These are phyloP conservation scores for Pantherophis guttatus DNA, from an alignment of 2,113 vertebrate species.

Conservation along the genomic window DNA sequence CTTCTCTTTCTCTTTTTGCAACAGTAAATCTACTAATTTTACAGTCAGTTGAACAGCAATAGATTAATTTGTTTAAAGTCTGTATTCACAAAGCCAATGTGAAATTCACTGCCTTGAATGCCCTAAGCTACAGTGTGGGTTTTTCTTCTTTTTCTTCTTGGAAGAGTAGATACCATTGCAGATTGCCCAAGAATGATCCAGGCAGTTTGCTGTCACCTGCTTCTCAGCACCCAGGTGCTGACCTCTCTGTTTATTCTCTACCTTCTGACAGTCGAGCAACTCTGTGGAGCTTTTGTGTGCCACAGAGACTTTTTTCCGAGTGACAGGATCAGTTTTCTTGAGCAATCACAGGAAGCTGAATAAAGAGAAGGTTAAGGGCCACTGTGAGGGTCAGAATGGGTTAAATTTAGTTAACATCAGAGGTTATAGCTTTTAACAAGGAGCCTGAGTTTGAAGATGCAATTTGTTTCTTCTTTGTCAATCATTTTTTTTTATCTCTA, in stretches of 20 bases:
- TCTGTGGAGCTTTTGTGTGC: slow-evolving; percentile 74
- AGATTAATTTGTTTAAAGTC: slow-evolving; percentile 90
- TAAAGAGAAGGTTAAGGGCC: slow-evolving; percentile 78
- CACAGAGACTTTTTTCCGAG: slow-evolving; percentile 72
- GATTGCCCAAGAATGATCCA: slow-evolving; percentile 62
- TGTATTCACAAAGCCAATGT: slow-evolving; percentile 79
- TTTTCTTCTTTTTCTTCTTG: slow-evolving; percentile 27
- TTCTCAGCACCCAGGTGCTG: slow-evolving; percentile 79
- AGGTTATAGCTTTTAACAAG: slow-evolving; percentile 80
- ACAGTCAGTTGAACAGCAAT: slow-evolving; percentile 95
- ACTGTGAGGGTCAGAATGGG: slow-evolving; percentile 68
- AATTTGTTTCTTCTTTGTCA: slow-evolving; percentile 82
- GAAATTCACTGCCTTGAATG: slow-evolving; percentile 84
- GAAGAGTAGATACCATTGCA: slow-evolving; percentile 71
- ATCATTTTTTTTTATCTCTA: slow-evolving; percentile 65
- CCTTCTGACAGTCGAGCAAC: slow-evolving; percentile 68
- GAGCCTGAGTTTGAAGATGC: slow-evolving; percentile 72
- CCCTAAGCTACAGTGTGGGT: slow-evolving; percentile 70
- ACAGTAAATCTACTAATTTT: slow-evolving; percentile 90
- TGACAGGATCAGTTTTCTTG: slow-evolving; percentile 62
- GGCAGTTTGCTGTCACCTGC: slow-evolving; percentile 82
- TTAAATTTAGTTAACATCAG: slow-evolving; percentile 80
- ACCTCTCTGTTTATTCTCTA: slow-evolving; percentile 65
- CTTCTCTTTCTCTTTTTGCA: slow-evolving; percentile 69
- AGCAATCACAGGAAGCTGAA: slow-evolving; percentile 74